Evolutionary conservation across 2,797 vertebrate species (phyloP).

Genomic region (Dromococcyx pavoninus): DNA sequence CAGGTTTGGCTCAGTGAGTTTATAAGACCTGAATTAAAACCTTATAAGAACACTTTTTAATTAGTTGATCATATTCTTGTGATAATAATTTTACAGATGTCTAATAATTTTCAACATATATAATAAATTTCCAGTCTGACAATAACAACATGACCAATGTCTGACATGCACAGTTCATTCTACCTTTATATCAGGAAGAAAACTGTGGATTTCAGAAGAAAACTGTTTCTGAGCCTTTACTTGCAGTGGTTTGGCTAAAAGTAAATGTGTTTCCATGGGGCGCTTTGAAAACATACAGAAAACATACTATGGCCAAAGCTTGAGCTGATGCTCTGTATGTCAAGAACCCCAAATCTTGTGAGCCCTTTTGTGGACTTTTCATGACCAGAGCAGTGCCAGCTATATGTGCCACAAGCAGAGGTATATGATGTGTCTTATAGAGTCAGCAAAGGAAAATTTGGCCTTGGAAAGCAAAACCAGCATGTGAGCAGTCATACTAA

Average conservation of each 20-base stretch:
- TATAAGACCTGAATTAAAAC: background rate
- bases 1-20: background rate
- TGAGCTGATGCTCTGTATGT: background rate
- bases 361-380: background rate
- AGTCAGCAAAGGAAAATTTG: background rate
- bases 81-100: background rate
- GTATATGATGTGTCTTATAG: background rate
- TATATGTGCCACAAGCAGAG: background rate
- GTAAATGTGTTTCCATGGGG: fast-evolving
- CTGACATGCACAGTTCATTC: fast-evolving
- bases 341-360: background rate
- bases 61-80: background rate
- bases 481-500: background rate
- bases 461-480: background rate
- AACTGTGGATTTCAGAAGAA: background rate
- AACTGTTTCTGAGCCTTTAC: background rate
- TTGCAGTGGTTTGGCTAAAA: background rate
- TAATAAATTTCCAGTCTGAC: background rate
- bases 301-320: background rate
- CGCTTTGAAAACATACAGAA: background rate
- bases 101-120: background rate
- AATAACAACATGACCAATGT: background rate
- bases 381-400: background rate
- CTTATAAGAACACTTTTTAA: background rate
- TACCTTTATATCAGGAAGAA: background rate